These are phyloP conservation scores for Lynx canadensis DNA, from an alignment of 2,113 vertebrate species.

Conservation along the genomic window DNA sequence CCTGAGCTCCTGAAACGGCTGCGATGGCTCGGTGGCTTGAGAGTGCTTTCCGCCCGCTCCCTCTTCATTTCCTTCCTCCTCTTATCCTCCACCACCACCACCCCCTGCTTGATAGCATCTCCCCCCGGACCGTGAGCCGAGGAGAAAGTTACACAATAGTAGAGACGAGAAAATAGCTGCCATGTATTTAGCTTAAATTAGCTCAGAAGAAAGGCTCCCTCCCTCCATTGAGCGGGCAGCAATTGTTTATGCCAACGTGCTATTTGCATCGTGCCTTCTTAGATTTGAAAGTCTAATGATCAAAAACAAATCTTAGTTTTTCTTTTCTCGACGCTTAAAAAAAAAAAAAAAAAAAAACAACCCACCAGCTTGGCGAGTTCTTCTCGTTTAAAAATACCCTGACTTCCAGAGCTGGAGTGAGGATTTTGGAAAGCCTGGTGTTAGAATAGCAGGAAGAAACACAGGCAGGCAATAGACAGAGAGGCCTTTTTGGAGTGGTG, in stretches of 20 bases:
- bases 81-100: fast-evolving
- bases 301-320: conserved; percentile 75
- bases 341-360: background rate
- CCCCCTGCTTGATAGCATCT: background rate
- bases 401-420: background rate
- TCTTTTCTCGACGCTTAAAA: conserved; percentile 40
- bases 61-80: background rate
- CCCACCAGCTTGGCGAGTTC: conserved; percentile 59
- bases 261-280: conserved; percentile 65
- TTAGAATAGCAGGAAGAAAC: background rate
- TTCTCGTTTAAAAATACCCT: conserved; percentile 79
- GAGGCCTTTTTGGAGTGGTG: fast-evolving
- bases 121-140: background rate
- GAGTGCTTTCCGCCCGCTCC: background rate
- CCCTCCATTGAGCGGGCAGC: conserved; percentile 24
- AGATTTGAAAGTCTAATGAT: conserved; percentile 76
- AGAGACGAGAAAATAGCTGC: conserved; percentile 46
- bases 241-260: conserved; percentile 24
- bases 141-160: conserved; percentile 47
- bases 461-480: fast-evolving
- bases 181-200: conserved; percentile 45
- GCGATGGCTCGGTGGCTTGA: background rate
- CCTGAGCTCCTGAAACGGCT: background rate
- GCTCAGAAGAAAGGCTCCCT: conserved; percentile 52
- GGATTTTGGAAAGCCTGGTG: background rate